phyloP scores from a whole-genome alignment of 2,113 vertebrate genomes.

The Leptodactylus fuscus region DNA sequence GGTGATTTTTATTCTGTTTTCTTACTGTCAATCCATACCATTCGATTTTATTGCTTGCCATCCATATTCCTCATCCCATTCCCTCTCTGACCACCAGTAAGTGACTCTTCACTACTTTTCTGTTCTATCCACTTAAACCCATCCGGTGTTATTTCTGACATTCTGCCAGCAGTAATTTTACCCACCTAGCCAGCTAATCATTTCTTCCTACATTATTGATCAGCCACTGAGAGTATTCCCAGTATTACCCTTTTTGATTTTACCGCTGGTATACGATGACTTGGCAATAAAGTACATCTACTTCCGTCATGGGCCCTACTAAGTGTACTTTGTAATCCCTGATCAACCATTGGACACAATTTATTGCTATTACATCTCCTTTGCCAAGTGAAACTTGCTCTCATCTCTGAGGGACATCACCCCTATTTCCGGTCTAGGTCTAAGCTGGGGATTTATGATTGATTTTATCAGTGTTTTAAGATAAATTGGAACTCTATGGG shows the following conservation, averaged over 20 bases:
- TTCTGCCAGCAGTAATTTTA: neutral
- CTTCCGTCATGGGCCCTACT: neutral
- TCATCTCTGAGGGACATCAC: neutral
- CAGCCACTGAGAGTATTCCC: neutral
- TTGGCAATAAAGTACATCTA: neutral
- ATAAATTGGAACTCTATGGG: no score
- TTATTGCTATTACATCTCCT: neutral
- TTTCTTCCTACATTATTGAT: slow-evolving; percentile 33
- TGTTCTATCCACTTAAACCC: neutral
- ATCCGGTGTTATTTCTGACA: neutral
- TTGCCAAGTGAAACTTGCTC: neutral
- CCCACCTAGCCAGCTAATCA: neutral
- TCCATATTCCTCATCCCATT: no score
- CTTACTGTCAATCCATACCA: no score
- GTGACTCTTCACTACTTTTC: neutral
- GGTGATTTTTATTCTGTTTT: no score
- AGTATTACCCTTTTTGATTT: neutral
- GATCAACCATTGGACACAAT: neutral
- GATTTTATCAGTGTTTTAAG: no score
- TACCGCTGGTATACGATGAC: neutral
- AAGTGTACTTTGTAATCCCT: neutral
- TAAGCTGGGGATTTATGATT: no score
- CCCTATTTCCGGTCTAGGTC: neutral
- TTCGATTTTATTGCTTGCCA: no score
- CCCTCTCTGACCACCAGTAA: neutral